These are phyloP conservation scores for Coracopsis vasa DNA, from an alignment of 2,113 vertebrate genomes.

Conservation along the genomic window DNA sequence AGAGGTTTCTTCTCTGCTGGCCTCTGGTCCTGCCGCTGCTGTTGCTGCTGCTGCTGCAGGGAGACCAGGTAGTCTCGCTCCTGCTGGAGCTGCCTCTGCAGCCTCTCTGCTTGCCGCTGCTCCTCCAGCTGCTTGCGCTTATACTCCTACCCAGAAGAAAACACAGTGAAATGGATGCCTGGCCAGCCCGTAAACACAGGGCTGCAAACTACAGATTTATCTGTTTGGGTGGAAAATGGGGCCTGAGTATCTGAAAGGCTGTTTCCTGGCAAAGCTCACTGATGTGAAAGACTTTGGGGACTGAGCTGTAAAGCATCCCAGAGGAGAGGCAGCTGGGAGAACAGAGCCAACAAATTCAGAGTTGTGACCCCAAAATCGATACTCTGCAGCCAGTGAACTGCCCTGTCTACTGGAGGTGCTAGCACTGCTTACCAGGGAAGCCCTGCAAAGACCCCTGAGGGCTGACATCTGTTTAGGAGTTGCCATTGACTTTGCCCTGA, in stretches of 20 bases:
- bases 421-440: neutral
- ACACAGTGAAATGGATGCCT: neutral
- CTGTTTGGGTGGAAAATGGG: neutral
- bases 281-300: neutral
- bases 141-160: conserved; percentile 83
- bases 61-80: conserved; percentile 95
- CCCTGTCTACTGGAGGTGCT: neutral
- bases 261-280: neutral
- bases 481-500: neutral
- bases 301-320: neutral
- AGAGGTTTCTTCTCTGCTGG: conserved; percentile 93
- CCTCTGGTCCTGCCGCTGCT: conserved; percentile 86
- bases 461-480: neutral
- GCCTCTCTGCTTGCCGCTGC: conserved; percentile 94
- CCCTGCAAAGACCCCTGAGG: neutral
- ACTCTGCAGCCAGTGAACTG: neutral
- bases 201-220: neutral
- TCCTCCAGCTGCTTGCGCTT: conserved; percentile 98
- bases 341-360: neutral
- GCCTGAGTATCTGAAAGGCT: neutral
- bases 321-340: neutral
- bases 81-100: conserved; percentile 96
- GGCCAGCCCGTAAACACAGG: neutral
- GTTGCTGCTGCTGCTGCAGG: conserved; percentile 87
- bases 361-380: neutral